phyloP scores from a whole-genome alignment of 2,113 vertebrate species.

The Pangasianodon hypophthalmus region DNA sequence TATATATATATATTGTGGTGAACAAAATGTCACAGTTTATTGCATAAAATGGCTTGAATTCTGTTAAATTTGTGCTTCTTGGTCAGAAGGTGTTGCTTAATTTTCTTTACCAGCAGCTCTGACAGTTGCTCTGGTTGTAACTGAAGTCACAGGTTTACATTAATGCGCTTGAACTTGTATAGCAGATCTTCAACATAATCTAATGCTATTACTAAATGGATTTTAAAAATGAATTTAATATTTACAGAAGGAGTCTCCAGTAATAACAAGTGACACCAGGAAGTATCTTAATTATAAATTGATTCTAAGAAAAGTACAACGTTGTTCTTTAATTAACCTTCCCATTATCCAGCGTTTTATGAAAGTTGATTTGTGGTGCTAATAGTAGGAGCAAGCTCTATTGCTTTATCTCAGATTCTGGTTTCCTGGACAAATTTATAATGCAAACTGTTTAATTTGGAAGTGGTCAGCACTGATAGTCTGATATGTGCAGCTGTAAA shows the following conservation, averaged over 20 bases:
- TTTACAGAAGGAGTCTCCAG: neutral
- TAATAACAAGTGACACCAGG: neutral
- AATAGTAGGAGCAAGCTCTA: neutral
- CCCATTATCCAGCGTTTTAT: neutral
- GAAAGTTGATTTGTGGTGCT: neutral
- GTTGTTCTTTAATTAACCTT: neutral
- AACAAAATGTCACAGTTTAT: neutral
- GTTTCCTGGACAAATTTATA: neutral
- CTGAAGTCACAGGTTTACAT: neutral
- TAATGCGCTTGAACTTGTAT: neutral
- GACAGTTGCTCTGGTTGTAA: neutral
- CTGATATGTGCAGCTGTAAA: neutral
- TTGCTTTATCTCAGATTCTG: neutral
- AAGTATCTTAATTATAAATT: neutral
- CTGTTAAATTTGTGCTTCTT: neutral
- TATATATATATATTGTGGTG: no score
- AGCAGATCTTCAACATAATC: neutral
- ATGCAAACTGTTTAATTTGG: neutral
- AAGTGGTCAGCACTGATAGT: neutral
- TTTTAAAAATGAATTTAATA: neutral
- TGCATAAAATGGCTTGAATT: neutral
- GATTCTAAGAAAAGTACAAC: neutral
- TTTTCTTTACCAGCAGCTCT: neutral
- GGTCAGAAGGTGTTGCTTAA: neutral
- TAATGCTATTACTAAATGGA: neutral